Percentiles rank a stretch among this genome's conserved stretches.
Conservation (phyloP, 1,140 invertebrate species). For the Dolichoris vasculosae region DNA sequence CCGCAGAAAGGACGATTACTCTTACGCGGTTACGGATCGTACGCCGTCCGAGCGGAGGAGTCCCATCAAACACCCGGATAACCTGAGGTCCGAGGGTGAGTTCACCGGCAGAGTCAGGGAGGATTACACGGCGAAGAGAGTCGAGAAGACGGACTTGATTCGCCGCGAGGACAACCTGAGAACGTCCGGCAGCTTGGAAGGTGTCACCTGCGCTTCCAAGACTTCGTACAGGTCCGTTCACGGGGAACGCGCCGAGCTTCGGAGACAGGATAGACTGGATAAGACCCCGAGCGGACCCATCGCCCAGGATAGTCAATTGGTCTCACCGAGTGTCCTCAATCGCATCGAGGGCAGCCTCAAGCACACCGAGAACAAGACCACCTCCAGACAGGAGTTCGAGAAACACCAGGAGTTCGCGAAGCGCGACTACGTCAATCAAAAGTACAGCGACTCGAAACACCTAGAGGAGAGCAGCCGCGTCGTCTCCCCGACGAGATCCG, state of each 20-base stretch:
- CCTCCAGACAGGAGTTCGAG: slow-evolving; percentile 61
- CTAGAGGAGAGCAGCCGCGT: slow-evolving; percentile 48
- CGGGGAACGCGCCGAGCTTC: slow-evolving; percentile 72
- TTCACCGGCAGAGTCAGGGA: slow-evolving; percentile 68
- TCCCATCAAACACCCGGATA: slow-evolving; percentile 69
- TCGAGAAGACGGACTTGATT: slow-evolving; percentile 1
- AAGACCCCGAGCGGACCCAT: neutral
- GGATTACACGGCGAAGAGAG: slow-evolving; percentile 1
- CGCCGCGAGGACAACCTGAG: slow-evolving; percentile 24
- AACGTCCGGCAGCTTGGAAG: neutral
- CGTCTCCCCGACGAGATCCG: slow-evolving; percentile 61
- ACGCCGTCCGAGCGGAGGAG: slow-evolving; percentile 64
- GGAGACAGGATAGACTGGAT: slow-evolving; percentile 63
- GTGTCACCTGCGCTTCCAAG: neutral
- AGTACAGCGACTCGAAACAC: slow-evolving; percentile 59
- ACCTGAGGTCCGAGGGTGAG: slow-evolving; percentile 73
- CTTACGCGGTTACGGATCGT: slow-evolving; percentile 62
- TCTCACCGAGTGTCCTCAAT: neutral
- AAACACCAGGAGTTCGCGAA: slow-evolving; percentile 52
- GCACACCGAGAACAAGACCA: slow-evolving; percentile 55
- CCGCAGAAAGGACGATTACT: slow-evolving; percentile 56
- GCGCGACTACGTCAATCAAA: slow-evolving; percentile 66
- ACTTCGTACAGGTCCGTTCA: neutral
- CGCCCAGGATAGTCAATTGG: neutral
- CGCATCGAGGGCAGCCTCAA: slow-evolving; percentile 63